Evolutionary conservation across 37 sponge, comb jelly and placozoan genomes (phyloP), one percentile per base, ranked within the genome.

Genomic region (Mnemiopsis leidyi): DNA sequence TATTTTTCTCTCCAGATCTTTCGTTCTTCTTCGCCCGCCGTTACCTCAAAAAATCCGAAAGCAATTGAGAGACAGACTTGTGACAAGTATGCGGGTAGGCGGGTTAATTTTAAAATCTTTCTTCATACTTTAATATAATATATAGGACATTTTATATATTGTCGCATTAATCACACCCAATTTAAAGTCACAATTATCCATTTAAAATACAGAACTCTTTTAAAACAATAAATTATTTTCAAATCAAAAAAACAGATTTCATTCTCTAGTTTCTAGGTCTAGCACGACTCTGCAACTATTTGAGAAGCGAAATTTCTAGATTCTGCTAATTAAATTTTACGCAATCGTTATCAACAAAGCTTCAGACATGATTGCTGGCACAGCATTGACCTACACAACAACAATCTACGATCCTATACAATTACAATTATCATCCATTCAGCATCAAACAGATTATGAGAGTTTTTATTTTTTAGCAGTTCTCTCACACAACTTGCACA

Each of bases 401-500:
- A n/a, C n/a, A 48, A 48, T 48, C 13, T 13, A 48, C 61, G 13
- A 13, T 48, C 61, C 61, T 48, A 48, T 48, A 48, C 61, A 48
- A 48, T 5, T 48, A 48, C 5, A 48, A 48, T n/a, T n/a, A n/a
- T n/a, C n/a, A n/a, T n/a, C n/a, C n/a, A n/a, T n/a, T n/a, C 61
- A 48, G 61, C 61, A 48, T 48, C 61, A 48, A 48, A 48, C 61
- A 48, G 9, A 48, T 48, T 48, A 18, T 13, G 13, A 48, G 61
- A 5, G 61, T 48, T 13, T 18, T 13, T 48, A 5, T 48, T 48
- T 48, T 13, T 48, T 18, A 48, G 5, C 61, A 48, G 61, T 48
- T 48, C 13, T 13, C 1, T 77, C 79, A 77, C 0, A 77, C 79
- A 1, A 77, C 79, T 77, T 77, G 79, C 9, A 77, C 79, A 32